A percentile compares a stretch with the other conserved stretches of the same genome.
Conservation (phyloP, 2,113 vertebrate species). For the Amphilophus citrinellus region DNA sequence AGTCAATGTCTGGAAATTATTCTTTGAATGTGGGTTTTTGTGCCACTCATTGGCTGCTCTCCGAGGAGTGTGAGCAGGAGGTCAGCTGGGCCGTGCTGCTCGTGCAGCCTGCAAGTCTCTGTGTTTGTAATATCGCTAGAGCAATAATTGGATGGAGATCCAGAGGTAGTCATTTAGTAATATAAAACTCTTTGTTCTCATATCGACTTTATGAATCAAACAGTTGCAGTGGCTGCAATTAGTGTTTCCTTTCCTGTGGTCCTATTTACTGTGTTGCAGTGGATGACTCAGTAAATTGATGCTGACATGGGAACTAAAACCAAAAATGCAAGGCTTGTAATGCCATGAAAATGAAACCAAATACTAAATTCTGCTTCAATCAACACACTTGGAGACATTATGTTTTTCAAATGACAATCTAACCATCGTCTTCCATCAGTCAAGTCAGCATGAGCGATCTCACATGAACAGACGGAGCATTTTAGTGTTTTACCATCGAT, state of each 20-base stretch:
- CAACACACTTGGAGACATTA: background rate
- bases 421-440: background rate
- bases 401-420: constrained; percentile 6
- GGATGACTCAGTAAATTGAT: constrained; percentile 35
- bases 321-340: background rate
- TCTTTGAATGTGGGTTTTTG: constrained; percentile 64
- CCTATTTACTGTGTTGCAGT: constrained; percentile 11
- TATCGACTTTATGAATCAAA: constrained; percentile 20
- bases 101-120: background rate
- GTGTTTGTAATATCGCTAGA: constrained; percentile 4
- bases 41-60: constrained; percentile 45
- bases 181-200: constrained; percentile 27
- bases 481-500: background rate
- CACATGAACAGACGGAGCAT: background rate
- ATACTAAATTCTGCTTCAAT: background rate
- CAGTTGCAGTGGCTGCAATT: background rate
- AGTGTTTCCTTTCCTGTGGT: constrained; percentile 20
- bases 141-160: constrained; percentile 13
- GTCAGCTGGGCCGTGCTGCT: constrained; percentile 29
- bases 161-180: background rate
- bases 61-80: constrained; percentile 23
- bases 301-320: background rate
- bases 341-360: background rate
- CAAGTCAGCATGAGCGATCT: background rate
- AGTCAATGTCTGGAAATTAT: constrained; percentile 31